phyloP scores from a whole-genome alignment of 2,113 vertebrate genomes.

The Nycticryphes semicollaris region DNA sequence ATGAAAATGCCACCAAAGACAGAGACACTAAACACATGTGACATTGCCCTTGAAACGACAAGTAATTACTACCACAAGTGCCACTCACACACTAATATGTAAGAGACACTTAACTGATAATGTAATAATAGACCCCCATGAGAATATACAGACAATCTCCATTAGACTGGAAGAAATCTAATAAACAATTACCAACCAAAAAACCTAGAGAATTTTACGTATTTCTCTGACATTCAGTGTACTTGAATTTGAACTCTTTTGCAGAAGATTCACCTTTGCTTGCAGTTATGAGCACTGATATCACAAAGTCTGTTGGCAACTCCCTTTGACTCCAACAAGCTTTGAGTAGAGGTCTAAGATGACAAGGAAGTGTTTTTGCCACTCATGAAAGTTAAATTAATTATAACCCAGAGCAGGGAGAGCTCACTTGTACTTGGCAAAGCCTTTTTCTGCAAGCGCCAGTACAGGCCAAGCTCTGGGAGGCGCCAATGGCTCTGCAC shows the following conservation, averaged over 20 bases:
- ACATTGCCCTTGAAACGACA: slow-evolving; percentile 41
- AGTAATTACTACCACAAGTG: slow-evolving; percentile 56
- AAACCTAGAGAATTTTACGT: background rate
- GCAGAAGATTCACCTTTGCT: background rate
- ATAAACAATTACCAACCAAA: slow-evolving; percentile 31
- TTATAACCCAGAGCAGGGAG: background rate
- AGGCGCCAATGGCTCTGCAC: background rate
- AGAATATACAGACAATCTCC: slow-evolving; percentile 14
- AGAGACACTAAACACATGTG: slow-evolving; percentile 23
- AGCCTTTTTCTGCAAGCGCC: background rate
- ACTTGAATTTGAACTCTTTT: background rate
- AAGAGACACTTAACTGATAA: slow-evolving; percentile 45
- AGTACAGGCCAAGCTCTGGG: background rate
- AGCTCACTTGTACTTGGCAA: background rate
- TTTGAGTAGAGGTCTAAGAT: background rate
- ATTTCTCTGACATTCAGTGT: background rate
- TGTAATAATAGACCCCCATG: slow-evolving; percentile 35
- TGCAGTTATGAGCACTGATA: background rate
- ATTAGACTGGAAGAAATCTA: slow-evolving; percentile 25
- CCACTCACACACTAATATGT: slow-evolving; percentile 19
- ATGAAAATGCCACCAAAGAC: slow-evolving; percentile 30
- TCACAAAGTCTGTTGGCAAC: background rate
- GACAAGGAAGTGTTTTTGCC: background rate
- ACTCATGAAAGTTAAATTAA: background rate
- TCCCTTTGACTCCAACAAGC: background rate